Conservation (phyloP, 2,888 invertebrate genomes). For the Lasioglossum marginatum region DNA sequence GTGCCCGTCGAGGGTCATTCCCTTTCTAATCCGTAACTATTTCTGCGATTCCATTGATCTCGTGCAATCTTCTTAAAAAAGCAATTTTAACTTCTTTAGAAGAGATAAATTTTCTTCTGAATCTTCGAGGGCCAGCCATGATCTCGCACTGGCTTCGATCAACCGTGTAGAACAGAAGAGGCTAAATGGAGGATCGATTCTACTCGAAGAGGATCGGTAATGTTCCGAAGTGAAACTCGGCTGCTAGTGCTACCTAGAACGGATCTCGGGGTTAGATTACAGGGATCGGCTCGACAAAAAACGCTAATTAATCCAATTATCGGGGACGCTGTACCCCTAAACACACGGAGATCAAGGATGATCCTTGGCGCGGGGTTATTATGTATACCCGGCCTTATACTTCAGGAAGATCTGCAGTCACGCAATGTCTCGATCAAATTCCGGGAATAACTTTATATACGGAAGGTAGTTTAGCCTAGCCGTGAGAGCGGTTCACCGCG, state of each 20-base stretch:
- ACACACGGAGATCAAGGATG: slow-evolving; percentile 60
- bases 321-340: slow-evolving; percentile 69
- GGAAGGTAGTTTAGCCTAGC: slow-evolving; percentile 35
- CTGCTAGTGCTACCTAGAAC: slow-evolving; percentile 33
- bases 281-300: slow-evolving; percentile 75
- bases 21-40: slow-evolving; percentile 3
- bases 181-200: background rate
- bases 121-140: background rate
- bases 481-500: slow-evolving; percentile 46
- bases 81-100: background rate
- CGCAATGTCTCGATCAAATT: slow-evolving; percentile 80
- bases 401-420: slow-evolving; percentile 78
- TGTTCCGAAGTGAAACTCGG: background rate
- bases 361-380: slow-evolving; percentile 69
- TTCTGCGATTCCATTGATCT: background rate
- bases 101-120: background rate
- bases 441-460: slow-evolving; percentile 77
- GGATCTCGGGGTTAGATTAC: slow-evolving; percentile 69
- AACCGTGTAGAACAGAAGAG: background rate
- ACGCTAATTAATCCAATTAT: slow-evolving; percentile 82
- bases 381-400: slow-evolving; percentile 60
- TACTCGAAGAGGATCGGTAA: background rate
- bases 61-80: too few species aligned
- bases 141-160: background rate
- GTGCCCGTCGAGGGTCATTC: background rate